These are phyloP conservation scores for Hydriomena furcata DNA, from an alignment of 2,888 invertebrate species.

Conservation along the genomic window DNA sequence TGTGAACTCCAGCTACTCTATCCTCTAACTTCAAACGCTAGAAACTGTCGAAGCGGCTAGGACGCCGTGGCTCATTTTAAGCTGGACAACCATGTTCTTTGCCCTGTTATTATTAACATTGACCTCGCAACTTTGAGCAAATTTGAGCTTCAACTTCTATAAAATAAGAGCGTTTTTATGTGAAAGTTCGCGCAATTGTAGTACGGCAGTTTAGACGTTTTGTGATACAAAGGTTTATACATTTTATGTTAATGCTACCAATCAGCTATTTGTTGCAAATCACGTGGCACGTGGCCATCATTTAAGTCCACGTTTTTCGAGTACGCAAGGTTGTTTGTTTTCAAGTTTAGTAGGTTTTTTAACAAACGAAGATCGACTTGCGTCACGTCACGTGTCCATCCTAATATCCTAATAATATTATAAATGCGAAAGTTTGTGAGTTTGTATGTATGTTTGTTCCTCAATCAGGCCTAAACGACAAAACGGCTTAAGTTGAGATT, in stretches of 20 bases:
- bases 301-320: no score
- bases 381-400: no score
- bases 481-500: no score
- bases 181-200: constrained; percentile 40
- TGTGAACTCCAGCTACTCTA: constrained; percentile 35
- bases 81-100: constrained; percentile 58
- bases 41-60: constrained; percentile 35
- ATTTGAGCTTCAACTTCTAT: constrained; percentile 56
- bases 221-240: constrained; percentile 64
- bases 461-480: no score
- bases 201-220: constrained; percentile 67
- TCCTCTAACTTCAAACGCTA: constrained; percentile 33
- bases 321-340: not conserved
- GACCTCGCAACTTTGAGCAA: constrained; percentile 54
- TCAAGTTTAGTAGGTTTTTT: no score
- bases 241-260: constrained; percentile 53
- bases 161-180: constrained; percentile 47
- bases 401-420: no score
- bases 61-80: constrained; percentile 49
- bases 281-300: no score
- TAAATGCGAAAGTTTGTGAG: no score
- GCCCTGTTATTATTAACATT: constrained; percentile 76
- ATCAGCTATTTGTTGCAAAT: constrained; percentile 58
- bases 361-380: no score
- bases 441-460: no score